Evolutionary conservation across 2,888 invertebrate species (phyloP).

Genomic region (Caenorhabditis panamensis): DNA sequence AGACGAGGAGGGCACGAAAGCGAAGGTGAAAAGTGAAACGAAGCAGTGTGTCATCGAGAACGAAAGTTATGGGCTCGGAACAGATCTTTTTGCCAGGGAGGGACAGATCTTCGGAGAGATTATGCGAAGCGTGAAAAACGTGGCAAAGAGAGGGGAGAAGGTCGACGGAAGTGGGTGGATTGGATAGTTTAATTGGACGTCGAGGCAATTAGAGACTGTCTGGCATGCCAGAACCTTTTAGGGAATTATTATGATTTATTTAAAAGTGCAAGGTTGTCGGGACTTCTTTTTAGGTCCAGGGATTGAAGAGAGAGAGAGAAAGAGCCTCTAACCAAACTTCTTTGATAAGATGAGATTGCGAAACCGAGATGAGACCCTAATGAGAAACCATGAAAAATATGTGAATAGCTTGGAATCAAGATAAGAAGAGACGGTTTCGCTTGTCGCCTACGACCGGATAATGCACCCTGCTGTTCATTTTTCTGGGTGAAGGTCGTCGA

Average conservation of each 20-base stretch:
- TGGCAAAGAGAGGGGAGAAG: not conserved
- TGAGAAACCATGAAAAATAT: not conserved
- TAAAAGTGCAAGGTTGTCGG: no score
- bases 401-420: not conserved
- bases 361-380: not conserved
- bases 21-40: not conserved
- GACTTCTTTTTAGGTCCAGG: no score
- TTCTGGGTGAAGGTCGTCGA: constrained; percentile 57
- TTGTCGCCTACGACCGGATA: constrained; percentile 13
- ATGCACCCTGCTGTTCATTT: constrained; percentile 59
- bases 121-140: not conserved
- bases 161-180: no score
- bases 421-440: constrained; percentile 28
- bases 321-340: no score
- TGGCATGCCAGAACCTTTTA: no score
- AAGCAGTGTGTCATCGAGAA: constrained; percentile 21
- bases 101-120: not conserved
- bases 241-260: no score
- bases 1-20: not conserved
- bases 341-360: not conserved
- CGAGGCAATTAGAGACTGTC: not conserved
- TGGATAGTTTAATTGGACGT: constrained; percentile 17
- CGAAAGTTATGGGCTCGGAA: constrained; percentile 23
- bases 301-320: no score
- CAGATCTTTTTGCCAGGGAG: no score